Base-by-base conservation (phyloP, 2,888 invertebrate genomes). In the Plemyria rubiginata region DNA sequence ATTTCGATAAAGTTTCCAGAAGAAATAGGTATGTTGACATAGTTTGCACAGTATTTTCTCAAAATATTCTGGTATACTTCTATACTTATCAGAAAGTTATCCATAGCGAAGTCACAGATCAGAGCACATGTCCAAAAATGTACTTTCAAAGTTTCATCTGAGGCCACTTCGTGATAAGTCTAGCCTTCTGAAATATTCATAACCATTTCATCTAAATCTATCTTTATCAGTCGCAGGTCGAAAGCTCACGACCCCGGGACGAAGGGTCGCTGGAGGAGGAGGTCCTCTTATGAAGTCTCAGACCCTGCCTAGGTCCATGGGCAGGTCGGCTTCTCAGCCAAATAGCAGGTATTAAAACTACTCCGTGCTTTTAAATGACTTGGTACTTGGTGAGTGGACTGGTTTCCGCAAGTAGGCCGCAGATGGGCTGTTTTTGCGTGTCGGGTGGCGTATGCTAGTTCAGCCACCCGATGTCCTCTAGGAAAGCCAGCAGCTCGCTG, bases 241-340 rank as follows among this genome's bases (percentile, higher is more conserved):
- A 71, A 97, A 97, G 86, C 86, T 97, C 66, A 95, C 95, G 9
- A 94, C 96, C 41, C 95, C 96, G n/a, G 95, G 95, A 13, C 95
- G 96, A 70, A 94, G 96, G 54, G 90, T 94, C 41, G 92, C 94
- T 2, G 94, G 96, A 66, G 92, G 94, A 6, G 94, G 95, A 8
- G 94, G 94, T 0, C 94, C 95, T 7, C 93, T 96, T 66, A 96
- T 96, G 84, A 97, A 97, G 88, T 97, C 97, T 53, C 97, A 97
- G 89, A 98, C 97, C 2, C 89, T 98, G 67, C 98, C 98, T 0
- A 93, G 97, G 57, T 97, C 96, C 60, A 96, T 97, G 95, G 97
- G 97, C 49, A 89, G 94, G 60, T 91, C 94, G 0, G 87, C 94
- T 0, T 92, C 93, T 2, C 92, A 94, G 67, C 93, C 94, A 0